Evolutionary conservation across 2,113 vertebrate species (phyloP), one percentile per base, ranked within the genome.

Genomic region (Dasyprocta punctata): DNA sequence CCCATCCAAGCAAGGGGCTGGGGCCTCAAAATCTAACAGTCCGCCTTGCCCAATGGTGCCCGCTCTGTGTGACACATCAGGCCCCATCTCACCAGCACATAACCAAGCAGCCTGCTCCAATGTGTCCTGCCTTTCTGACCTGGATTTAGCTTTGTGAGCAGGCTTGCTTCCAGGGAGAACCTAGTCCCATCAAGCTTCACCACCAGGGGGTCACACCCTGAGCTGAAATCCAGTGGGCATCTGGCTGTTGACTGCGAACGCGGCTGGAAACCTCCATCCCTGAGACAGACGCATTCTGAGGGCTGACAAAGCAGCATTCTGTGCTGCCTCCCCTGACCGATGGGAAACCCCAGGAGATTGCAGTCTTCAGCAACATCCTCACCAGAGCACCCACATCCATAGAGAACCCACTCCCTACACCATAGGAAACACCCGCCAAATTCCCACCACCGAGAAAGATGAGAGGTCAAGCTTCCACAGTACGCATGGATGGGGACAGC

Each of bases 261-360:
- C 4, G 9, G 14, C 38, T 11, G 41, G 9, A 41, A 8, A 89
- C 19, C 26, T 5, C 52, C 4, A 41, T 3, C 24, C 56, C 69
- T 1, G 4, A 86, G 36, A 41, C 9, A 67, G 54, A 2, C 0
- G 5, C 67, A 56, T 17, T 1, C 0, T 1, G 26, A 54, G 28
- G 4, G 24, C 78, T 36, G 49, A 80, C 52, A 69, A 67, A 20
- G 4, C 38, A 61, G 36, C 38, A 41, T 49, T 60, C 81, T 38
- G 36, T 24, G 52, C 38, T 56, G 2, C 47, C 63, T 22, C 41
- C 47, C 7, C 38, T 44, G n/a, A n/a, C 22, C 71, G 49, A 16
- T 0, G 13, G 30, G 75, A 83, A 89, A 44, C n/a, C 38, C 9
- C 56, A 60, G 56, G 47, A 54, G 78, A 28, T n/a, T 11, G 5